phyloP scores from a whole-genome alignment of 1,140 invertebrate genomes.

The Heterodera schachtii region DNA sequence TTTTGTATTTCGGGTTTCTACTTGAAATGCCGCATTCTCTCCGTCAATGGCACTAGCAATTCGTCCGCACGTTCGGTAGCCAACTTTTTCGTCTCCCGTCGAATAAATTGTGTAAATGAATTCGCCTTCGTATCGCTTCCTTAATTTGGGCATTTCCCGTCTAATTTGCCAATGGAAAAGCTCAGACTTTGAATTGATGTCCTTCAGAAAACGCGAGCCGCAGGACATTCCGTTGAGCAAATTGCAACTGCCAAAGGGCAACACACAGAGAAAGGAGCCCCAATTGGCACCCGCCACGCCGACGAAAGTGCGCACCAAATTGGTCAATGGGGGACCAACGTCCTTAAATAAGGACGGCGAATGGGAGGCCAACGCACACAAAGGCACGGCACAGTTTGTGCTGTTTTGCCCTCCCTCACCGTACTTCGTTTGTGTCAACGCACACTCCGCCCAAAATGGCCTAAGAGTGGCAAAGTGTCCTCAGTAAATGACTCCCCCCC shows the following conservation, averaged over 20 bases:
- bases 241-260: constrained; percentile 54
- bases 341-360: constrained; percentile 2
- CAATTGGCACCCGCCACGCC: constrained; percentile 57
- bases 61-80: constrained; percentile 49
- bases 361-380: too few relatives aligned
- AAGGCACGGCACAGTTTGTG: neutral
- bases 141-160: constrained; percentile 29
- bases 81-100: constrained; percentile 58
- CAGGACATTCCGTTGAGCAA: constrained; percentile 53
- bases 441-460: constrained; percentile 58
- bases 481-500: constrained; percentile 44
- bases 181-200: constrained; percentile 54
- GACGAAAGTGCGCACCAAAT: constrained; percentile 50
- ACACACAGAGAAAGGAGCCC: constrained; percentile 52
- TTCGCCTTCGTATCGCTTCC: constrained; percentile 44
- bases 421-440: constrained; percentile 52
- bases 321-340: constrained; percentile 47
- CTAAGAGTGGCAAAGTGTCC: constrained; percentile 41
- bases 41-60: constrained; percentile 49
- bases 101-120: constrained; percentile 53
- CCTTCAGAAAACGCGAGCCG: constrained; percentile 45
- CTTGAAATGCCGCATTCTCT: constrained; percentile 44
- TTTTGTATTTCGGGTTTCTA: neutral
- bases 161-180: constrained; percentile 28
- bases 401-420: too few relatives aligned